Conservation (phyloP, 2,113 vertebrate genomes). For the Oncorhynchus masou region DNA sequence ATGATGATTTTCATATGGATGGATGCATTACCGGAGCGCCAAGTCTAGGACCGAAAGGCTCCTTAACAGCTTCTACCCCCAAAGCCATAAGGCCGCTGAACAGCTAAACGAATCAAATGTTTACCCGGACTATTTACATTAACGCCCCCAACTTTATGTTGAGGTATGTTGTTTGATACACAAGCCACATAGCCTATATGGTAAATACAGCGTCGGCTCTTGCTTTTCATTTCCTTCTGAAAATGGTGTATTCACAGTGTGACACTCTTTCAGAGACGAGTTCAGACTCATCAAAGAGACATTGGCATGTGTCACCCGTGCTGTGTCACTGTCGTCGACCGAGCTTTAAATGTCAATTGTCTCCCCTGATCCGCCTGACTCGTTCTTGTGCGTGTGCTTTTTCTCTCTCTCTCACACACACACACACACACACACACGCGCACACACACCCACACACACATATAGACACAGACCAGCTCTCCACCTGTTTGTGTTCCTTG, state of each 20-base stretch:
- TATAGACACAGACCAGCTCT: constrained; percentile 39
- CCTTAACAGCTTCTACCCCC: no score
- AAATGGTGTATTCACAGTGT: not conserved
- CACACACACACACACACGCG: no score
- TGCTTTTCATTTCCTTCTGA: not conserved
- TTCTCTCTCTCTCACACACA: not conserved
- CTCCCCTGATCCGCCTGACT: constrained; percentile 52
- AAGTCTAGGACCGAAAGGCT: no score
- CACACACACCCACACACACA: no score
- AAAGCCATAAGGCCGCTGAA: no score
- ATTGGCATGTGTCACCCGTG: constrained; percentile 45
- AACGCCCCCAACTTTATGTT: not conserved
- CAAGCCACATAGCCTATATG: not conserved
- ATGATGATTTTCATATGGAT: not conserved
- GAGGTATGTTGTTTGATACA: not conserved
- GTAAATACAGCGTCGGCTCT: not conserved
- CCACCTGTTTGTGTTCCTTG: constrained; percentile 46
- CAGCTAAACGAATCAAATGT: no score
- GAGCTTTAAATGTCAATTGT: constrained; percentile 60
- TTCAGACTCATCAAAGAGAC: not conserved
- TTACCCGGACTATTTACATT: no score
- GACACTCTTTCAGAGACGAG: constrained; percentile 6
- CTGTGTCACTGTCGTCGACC: constrained; percentile 50
- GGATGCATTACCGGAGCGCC: not conserved
- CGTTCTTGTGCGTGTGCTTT: constrained; percentile 36